phyloP scores from a whole-genome alignment of 1,140 invertebrate genomes.

The Drosophila neocordata region DNA sequence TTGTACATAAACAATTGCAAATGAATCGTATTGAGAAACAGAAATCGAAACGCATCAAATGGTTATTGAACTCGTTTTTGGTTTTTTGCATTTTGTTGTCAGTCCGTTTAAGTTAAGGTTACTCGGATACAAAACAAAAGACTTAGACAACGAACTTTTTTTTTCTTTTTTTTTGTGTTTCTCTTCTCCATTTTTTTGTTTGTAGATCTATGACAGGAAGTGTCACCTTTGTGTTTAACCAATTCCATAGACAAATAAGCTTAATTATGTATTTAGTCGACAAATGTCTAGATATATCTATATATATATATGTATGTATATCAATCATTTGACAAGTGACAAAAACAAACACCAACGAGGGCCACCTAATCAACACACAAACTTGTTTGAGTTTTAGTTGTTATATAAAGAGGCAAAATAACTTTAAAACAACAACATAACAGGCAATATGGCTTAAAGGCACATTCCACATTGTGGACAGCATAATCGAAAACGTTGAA shows the following conservation, averaged over 20 bases:
- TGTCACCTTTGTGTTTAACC: constrained; percentile 49
- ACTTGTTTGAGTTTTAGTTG: constrained; percentile 46
- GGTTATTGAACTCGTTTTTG: constrained; percentile 66
- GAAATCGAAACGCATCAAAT: constrained; percentile 66
- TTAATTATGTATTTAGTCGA: constrained; percentile 48
- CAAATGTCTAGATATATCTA: constrained; percentile 35
- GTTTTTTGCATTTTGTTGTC: background rate
- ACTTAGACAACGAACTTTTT: constrained; percentile 54
- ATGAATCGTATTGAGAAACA: constrained; percentile 22
- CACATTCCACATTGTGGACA: constrained; percentile 27
- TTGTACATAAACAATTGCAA: constrained; percentile 12
- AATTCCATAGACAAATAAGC: constrained; percentile 42
- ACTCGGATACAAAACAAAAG: constrained; percentile 31
- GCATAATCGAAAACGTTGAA: constrained; percentile 50
- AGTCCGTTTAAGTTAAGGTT: background rate
- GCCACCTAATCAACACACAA: constrained; percentile 36
- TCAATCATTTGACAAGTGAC: constrained; percentile 67
- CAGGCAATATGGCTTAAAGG: constrained; percentile 34
- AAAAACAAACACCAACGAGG: constrained; percentile 34
- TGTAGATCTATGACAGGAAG: constrained; percentile 52
- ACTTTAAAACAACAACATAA: background rate
- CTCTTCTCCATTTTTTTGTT: constrained; percentile 14
- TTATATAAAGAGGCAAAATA: constrained; percentile 57
- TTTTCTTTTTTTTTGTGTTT: constrained; percentile 1
- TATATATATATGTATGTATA: constrained; percentile 39